Conservation (phyloP, 1,140 invertebrate genomes). For the Eumaeus atala region DNA sequence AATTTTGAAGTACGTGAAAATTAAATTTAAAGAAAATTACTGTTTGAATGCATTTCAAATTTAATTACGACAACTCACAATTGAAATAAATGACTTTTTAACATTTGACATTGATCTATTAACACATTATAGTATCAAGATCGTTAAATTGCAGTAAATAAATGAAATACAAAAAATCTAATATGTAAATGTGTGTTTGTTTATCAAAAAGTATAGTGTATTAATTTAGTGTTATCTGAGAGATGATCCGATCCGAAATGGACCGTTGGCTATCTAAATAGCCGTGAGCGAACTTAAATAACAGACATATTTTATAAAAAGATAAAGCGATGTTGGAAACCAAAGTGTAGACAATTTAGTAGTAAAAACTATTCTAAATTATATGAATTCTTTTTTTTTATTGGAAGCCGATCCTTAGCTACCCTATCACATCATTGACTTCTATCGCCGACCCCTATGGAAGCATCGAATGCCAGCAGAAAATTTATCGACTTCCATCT, state of each 20-base stretch:
- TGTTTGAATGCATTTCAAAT: too few relatives aligned
- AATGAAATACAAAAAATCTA: slow-evolving; percentile 21
- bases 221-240: slow-evolving; percentile 55
- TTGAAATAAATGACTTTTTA: too few relatives aligned
- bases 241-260: slow-evolving; percentile 53
- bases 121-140: slow-evolving; percentile 23
- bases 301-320: neutral
- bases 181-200: slow-evolving; percentile 71
- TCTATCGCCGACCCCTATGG: slow-evolving; percentile 4
- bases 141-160: neutral
- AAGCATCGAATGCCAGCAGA: neutral
- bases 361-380: slow-evolving; percentile 2
- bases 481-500: neutral
- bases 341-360: slow-evolving; percentile 6
- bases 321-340: slow-evolving; percentile 3
- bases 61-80: too few relatives aligned
- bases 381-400: slow-evolving; percentile 3
- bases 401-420: slow-evolving; percentile 1
- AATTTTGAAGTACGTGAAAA: too few relatives aligned
- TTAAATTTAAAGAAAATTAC: too few relatives aligned
- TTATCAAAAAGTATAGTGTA: slow-evolving; percentile 56
- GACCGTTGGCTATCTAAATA: slow-evolving; percentile 66
- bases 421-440: neutral
- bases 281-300: slow-evolving; percentile 29
- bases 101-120: too few relatives aligned